Evolutionary conservation across 2,888 invertebrate species (phyloP), one percentile per base, ranked within the genome.

Genomic region (Gibbula magus): DNA sequence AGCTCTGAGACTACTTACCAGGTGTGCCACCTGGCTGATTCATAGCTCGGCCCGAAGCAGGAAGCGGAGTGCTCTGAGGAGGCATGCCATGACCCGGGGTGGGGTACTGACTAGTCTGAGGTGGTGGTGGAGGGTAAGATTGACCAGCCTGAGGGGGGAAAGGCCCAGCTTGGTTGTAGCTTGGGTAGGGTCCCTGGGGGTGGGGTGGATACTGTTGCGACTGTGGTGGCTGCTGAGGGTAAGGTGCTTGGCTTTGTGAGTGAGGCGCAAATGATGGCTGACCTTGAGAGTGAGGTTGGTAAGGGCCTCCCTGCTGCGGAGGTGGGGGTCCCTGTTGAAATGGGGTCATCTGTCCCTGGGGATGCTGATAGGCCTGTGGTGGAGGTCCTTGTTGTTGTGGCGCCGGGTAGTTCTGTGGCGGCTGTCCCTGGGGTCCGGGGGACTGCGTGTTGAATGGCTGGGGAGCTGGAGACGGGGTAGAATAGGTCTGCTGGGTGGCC

Each of bases 61-160:
- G 81, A 35, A 83, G 75, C 18, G 81, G 81, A 51, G 79, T 81
- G 78, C 81, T 77, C 75, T 83, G 83, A 56, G 81, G 76, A 18
- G 81, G 81, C 39, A 75, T 78, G 70, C 75, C 78, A 52, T 56
- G 70, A 54, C 70, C 67, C 35, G 73, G 56, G 66, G 76, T 56
- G 56, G 81, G 77, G 32, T 54, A 78, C n/a, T 70, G 79, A 25
- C 66, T 53, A 66, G 56, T 51, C 35, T 61, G 61, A 56, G 54
- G 67, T 35, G 29, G 67, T 35, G 29, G 78, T 32, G 79, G 79
- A 53, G 74, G 74, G 74, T 61, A 73, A 32, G 79, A 39, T 45
- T 54, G 39, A 25, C 39, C 51, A 22, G 70, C 73, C 70, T 78
- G 78, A 39, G 78, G 67, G 45, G 54, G 73, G 25, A 51, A 66